Conservation (phyloP, 2,888 invertebrate species). For the Cenopis cana region DNA sequence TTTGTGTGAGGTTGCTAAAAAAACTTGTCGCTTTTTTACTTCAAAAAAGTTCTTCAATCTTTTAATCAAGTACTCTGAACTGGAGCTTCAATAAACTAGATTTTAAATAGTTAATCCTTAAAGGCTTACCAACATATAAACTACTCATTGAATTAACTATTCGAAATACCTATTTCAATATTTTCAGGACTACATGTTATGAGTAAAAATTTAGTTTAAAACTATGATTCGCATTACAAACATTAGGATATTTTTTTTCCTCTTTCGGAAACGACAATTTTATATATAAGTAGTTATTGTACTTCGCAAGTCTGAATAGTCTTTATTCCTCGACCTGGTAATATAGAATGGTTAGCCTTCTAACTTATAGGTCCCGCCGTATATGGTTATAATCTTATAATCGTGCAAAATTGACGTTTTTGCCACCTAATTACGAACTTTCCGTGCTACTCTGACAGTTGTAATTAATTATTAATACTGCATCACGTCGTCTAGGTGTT, state of each 20-base stretch:
- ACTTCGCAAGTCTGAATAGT: not conserved
- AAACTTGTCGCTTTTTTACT: not conserved
- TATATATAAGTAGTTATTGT: not conserved
- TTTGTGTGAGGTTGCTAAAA: not conserved
- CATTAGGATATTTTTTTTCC: too few species aligned
- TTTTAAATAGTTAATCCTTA: not conserved
- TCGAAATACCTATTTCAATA: too few species aligned
- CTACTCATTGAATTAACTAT: too few species aligned
- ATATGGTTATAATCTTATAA: not conserved
- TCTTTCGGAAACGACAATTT: not conserved
- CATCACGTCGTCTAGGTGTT: slow-evolving; percentile 53
- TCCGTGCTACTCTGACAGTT: slow-evolving; percentile 46
- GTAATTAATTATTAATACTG: slow-evolving; percentile 5
- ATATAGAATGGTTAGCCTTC: not conserved
- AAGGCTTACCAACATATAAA: too few species aligned
- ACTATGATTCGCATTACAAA: too few species aligned
- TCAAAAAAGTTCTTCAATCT: not conserved
- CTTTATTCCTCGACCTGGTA: not conserved
- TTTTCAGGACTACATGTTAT: too few species aligned
- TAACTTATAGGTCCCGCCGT: not conserved
- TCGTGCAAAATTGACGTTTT: not conserved
- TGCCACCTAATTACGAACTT: slow-evolving; percentile 4
- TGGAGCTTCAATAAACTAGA: too few species aligned
- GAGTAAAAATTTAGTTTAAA: too few species aligned
- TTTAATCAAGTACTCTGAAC: not conserved